Evolutionary conservation across 2,888 invertebrate species (phyloP).

Genomic region (Eupithecia abbreviata): DNA sequence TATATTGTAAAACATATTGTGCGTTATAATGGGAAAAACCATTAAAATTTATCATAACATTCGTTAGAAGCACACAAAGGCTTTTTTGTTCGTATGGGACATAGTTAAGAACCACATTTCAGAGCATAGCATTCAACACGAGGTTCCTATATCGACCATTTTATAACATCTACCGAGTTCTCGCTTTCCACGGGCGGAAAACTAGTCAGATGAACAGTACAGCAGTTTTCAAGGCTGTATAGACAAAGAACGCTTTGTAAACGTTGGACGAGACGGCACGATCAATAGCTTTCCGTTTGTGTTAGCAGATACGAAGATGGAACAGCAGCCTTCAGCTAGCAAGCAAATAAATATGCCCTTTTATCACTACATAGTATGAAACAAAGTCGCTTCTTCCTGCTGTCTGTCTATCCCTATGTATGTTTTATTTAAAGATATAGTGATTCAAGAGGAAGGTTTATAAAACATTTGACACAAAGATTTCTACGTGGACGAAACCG

Average conservation of each 20-base stretch:
- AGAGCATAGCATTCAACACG: not conserved
- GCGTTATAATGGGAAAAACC: not conserved
- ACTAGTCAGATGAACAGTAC: conserved; percentile 8
- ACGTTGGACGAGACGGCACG: not conserved
- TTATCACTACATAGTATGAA: too few relatives aligned
- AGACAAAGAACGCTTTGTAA: conserved; percentile 39
- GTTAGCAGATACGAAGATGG: not conserved
- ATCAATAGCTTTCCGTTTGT: conserved; percentile 9
- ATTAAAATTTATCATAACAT: not conserved
- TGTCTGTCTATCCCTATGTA: too few relatives aligned
- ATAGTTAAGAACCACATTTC: not conserved
- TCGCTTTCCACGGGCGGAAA: conserved; percentile 26
- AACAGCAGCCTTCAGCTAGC: not conserved
- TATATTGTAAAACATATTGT: not conserved
- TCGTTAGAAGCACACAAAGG: not conserved
- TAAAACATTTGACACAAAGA: too few relatives aligned
- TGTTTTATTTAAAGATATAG: too few relatives aligned
- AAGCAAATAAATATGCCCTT: too few relatives aligned
- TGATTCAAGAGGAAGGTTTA: too few relatives aligned
- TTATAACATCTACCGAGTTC: conserved; percentile 11
- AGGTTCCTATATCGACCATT: conserved; percentile 25
- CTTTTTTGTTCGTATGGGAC: not conserved
- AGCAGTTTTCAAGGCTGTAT: conserved; percentile 43
- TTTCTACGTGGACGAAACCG: too few relatives aligned
- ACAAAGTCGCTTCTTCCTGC: too few relatives aligned